Percentiles rank a stretch among this genome's conserved stretches.
Conservation (phyloP, 2,888 invertebrate species). For the Quadroppia sp. region DNA sequence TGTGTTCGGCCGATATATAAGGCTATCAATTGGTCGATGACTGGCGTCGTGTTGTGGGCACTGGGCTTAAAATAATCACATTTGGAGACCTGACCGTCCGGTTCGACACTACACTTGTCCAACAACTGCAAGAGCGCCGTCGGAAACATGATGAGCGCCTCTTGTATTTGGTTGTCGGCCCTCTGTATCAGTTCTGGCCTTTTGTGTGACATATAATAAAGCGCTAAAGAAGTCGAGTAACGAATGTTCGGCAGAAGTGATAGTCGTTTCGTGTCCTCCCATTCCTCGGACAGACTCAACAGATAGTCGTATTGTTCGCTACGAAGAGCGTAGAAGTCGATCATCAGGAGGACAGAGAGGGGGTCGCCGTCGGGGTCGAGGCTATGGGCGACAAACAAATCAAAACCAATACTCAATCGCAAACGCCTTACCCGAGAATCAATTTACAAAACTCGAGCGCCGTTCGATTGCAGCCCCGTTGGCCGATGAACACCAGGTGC, state of each 20-base stretch:
- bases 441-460: constrained; percentile 82
- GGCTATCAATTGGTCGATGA: constrained; percentile 65
- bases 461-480: constrained; percentile 75
- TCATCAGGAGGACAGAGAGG: constrained; percentile 67
- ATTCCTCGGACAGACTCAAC: constrained; percentile 55
- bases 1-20: constrained; percentile 70
- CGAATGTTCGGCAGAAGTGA: constrained; percentile 81
- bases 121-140: constrained; percentile 66
- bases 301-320: constrained; percentile 69
- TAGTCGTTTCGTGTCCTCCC: constrained; percentile 61
- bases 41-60: constrained; percentile 51
- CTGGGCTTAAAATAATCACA: constrained; percentile 58
- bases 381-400: constrained; percentile 52
- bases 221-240: constrained; percentile 65
- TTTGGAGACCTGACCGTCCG: constrained; percentile 62
- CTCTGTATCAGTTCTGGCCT: constrained; percentile 39
- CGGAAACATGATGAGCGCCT: constrained; percentile 76
- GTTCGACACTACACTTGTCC: constrained; percentile 69
- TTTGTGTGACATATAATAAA: constrained; percentile 61
- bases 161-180: constrained; percentile 58
- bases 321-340: constrained; percentile 77
- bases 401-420: constrained; percentile 9
- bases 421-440: constrained; percentile 59
- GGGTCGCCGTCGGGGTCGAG: constrained; percentile 72
- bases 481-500: constrained; percentile 71